A percentile compares a stretch with the other conserved stretches of the same genome.
These are phyloP conservation scores for Burhinus oedicnemus DNA, from an alignment of 2,113 vertebrate species.

Conservation along the genomic window DNA sequence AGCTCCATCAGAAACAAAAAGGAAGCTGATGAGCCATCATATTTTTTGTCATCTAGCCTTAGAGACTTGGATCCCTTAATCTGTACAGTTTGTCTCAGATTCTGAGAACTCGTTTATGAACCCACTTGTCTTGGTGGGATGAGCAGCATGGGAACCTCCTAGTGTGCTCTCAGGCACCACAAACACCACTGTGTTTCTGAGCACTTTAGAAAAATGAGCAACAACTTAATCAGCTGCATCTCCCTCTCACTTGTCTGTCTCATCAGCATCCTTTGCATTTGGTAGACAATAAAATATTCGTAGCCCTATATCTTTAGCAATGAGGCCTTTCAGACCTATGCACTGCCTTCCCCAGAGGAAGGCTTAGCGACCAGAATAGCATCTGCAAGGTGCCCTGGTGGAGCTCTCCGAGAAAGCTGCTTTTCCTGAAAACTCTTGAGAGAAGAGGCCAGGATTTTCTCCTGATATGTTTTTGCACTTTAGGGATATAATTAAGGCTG, in stretches of 20 bases:
- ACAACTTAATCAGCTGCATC: neutral
- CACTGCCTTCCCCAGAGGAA: neutral
- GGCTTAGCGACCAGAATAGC: rapidly evolving
- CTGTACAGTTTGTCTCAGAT: neutral
- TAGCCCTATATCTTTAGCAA: neutral
- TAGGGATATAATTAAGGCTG: neutral
- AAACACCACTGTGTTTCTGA: neutral
- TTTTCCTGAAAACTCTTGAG: neutral
- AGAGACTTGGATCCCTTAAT: neutral
- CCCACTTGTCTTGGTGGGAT: neutral
- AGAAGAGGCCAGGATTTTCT: neutral
- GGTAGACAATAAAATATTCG: neutral
- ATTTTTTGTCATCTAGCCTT: neutral
- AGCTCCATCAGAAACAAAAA: neutral
- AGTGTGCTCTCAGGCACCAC: neutral
- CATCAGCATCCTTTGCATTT: neutral
- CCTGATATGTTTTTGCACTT: neutral
- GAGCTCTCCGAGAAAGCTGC: neutral
- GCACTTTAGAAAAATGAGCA: neutral
- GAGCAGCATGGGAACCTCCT: neutral
- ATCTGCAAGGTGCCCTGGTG: neutral
- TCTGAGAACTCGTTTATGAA: neutral
- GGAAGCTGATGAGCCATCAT: neutral
- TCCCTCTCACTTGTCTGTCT: neutral
- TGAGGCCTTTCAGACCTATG: neutral